These are phyloP conservation scores for Drosophila virilis DNA, from an alignment of 1,140 invertebrate species.

Conservation along the genomic window DNA sequence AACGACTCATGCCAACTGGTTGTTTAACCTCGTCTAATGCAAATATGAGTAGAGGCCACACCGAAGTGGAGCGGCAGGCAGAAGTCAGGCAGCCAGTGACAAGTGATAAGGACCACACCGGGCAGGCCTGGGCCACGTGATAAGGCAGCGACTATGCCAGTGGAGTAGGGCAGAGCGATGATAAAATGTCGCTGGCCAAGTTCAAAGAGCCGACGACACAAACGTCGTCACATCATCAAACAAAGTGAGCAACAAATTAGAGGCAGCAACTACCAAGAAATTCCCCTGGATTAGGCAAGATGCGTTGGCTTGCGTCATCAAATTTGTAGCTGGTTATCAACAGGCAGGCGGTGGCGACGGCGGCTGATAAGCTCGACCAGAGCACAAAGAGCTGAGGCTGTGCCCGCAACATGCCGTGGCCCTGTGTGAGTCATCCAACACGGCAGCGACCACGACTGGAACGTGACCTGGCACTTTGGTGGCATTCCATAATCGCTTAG, in stretches of 20 bases:
- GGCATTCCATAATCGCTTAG: constrained; percentile 46
- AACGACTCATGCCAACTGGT: constrained; percentile 24
- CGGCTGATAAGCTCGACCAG: constrained; percentile 37
- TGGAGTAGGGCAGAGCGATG: constrained; percentile 3
- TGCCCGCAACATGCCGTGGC: background rate
- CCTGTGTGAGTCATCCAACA: constrained; percentile 54
- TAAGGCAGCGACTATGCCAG: constrained; percentile 14
- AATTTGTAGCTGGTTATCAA: constrained; percentile 75
- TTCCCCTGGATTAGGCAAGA: constrained; percentile 14
- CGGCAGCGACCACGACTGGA: constrained; percentile 25
- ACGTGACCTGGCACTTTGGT: constrained; percentile 73
- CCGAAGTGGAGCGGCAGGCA: background rate
- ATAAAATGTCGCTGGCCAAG: constrained; percentile 20
- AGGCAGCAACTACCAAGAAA: constrained; percentile 49
- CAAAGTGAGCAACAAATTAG: constrained; percentile 75
- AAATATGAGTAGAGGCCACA: constrained; percentile 53
- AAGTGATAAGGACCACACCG: constrained; percentile 67
- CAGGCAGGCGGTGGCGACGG: background rate
- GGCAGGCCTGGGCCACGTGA: constrained; percentile 11
- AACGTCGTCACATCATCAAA: constrained; percentile 66
- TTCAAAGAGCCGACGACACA: constrained; percentile 58
- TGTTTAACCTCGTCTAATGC: constrained; percentile 50
- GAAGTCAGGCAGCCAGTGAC: constrained; percentile 31
- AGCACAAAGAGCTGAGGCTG: constrained; percentile 34
- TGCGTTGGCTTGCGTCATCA: constrained; percentile 62